Evolutionary conservation across 2,113 vertebrate species (phyloP), one percentile per base, ranked within the genome.

Genomic region (Puma concolor): DNA sequence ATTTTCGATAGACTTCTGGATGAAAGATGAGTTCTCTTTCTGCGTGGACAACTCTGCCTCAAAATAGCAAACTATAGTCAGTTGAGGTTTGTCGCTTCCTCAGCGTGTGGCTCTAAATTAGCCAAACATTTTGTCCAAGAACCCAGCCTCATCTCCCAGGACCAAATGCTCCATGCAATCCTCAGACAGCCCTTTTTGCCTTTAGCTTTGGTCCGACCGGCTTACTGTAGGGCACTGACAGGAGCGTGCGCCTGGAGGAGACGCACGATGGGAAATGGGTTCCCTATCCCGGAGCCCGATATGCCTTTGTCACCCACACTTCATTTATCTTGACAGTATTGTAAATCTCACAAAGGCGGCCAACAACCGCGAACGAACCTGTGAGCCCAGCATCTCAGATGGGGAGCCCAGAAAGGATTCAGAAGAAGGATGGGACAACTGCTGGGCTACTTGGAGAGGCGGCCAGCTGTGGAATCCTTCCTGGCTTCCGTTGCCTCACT

Each of bases 321-420:
- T 80, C 77, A 15, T 88, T 95, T 81, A 54, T 74, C 21, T 94
- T 79, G 48, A 67, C 31, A 82, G 54, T 63, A 38, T 3, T 67
- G 25, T 67, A 63, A 86, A 64, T 77, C 50, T 97, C 94, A 63
- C 69, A n/a, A 66, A 77, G 69, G n/a, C 41, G 54, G 25, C 8
- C n/a, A 41, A 27, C 81, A 52, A 27, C 41, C 0, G 5, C 64
- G 57, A 64, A 71, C 16, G 77, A 71, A 17, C 41, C 21, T 48
- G 31, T 0, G 27, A 69, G n/a, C 48, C 71, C 76, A 74, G n/a
- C 27, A 38, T 27, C 60, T 57, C 71, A 69, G 29, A 3, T 3
- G 27, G 63, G 31, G 52, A 48, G 21, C 27, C 19, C 0, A 64
- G 54, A 76, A 77, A 91, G 36, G 86, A 36, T 36, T 13, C 12